A percentile compares a stretch with the other conserved stretches of the same genome.
Evolutionary conservation across 2,113 vertebrate species (phyloP).

Genomic region (Perccottus glenii): DNA sequence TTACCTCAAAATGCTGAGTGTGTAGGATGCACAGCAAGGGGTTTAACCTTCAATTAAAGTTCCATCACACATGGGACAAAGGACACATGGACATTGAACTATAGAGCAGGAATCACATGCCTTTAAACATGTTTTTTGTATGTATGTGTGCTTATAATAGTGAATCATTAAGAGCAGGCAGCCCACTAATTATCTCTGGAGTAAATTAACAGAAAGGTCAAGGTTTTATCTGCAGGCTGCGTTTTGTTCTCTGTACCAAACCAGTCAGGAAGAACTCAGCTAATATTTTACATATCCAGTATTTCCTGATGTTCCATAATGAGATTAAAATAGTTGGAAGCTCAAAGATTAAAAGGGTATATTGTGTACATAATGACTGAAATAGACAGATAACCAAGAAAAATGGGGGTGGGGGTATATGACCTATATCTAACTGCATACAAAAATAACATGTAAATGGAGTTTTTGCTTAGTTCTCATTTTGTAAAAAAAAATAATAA

Average conservation of each 20-base stretch:
- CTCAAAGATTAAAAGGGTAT: not conserved
- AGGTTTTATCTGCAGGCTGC: constrained; percentile 39
- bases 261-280: constrained; percentile 14
- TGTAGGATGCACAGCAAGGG: not conserved
- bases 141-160: constrained; percentile 25
- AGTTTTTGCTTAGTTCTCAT: too few species aligned
- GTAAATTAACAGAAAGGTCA: constrained; percentile 43
- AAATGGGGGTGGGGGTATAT: too few species aligned
- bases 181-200: constrained; percentile 46
- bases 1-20: not conserved
- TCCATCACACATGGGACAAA: not conserved
- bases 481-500: too few species aligned
- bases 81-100: not conserved
- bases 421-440: too few species aligned
- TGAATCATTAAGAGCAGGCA: constrained; percentile 42
- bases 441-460: too few species aligned
- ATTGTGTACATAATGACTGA: too few species aligned
- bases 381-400: too few species aligned
- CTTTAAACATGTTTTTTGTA: constrained; percentile 10
- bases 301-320: not conserved
- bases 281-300: not conserved
- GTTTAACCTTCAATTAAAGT: constrained; percentile 1
- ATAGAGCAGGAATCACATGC: not conserved
- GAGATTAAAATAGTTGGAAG: not conserved
- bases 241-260: constrained; percentile 16